Percentiles rank a stretch among this genome's conserved stretches.
phyloP scores from a whole-genome alignment of 2,797 vertebrate genomes.

The Pseudochirops corinnae region DNA sequence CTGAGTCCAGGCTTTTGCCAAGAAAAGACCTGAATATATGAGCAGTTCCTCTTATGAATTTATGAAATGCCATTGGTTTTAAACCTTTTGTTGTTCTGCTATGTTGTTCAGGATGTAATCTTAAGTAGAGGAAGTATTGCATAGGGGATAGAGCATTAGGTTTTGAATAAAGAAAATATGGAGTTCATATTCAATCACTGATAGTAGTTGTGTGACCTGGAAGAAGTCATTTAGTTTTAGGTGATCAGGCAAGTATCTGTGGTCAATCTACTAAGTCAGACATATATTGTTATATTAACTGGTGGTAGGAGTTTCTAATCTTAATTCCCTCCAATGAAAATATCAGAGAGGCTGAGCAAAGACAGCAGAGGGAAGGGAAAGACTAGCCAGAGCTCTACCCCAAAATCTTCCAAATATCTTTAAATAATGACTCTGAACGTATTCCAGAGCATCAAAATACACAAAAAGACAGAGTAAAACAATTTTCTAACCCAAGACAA shows the following conservation, averaged over 20 bases:
- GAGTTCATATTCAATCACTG: not conserved
- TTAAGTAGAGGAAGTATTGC: not conserved
- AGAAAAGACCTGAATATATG: conserved; percentile 29
- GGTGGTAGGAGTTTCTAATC: not conserved
- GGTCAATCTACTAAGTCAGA: not conserved
- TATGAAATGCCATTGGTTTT: conserved; percentile 53
- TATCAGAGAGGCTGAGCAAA: not conserved
- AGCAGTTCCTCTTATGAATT: conserved; percentile 42
- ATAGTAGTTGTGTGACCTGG: not conserved
- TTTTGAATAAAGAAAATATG: not conserved
- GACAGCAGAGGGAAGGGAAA: too few species aligned
- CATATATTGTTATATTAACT: not conserved
- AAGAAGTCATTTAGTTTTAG: not conserved
- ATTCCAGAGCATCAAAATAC: too few species aligned
- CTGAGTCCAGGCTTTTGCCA: not conserved
- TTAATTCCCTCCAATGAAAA: not conserved
- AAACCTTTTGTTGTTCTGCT: conserved; percentile 62
- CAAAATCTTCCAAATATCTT: too few species aligned
- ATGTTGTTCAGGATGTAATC: conserved; percentile 53
- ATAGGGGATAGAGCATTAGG: not conserved
- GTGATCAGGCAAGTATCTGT: not conserved
- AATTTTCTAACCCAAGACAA: too few species aligned
- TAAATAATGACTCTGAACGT: too few species aligned
- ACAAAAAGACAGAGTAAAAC: too few species aligned
- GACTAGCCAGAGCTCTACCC: too few species aligned